These are phyloP conservation scores for Ammodytes marinus DNA, from an alignment of 2,113 vertebrate species.

Conservation along the genomic window DNA sequence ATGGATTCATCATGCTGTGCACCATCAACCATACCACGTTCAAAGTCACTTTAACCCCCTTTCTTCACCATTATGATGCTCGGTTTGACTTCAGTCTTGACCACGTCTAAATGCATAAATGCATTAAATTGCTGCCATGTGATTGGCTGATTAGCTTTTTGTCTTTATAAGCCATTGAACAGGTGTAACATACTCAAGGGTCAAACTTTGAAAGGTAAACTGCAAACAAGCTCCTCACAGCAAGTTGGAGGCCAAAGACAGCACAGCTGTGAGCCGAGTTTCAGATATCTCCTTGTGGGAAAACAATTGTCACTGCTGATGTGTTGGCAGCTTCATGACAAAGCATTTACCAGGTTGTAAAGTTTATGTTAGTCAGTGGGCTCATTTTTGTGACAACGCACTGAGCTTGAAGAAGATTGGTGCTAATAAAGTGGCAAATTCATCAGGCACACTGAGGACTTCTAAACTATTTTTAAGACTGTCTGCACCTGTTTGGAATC, in stretches of 20 bases:
- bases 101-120: too few species aligned
- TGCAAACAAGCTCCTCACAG: not conserved
- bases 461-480: not conserved
- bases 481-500: constrained; percentile 38
- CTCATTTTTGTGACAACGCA: constrained; percentile 6
- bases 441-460: not conserved
- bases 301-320: not conserved
- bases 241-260: constrained; percentile 3
- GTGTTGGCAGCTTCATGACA: constrained; percentile 7
- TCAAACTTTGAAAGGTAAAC: constrained; percentile 18
- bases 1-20: too few species aligned
- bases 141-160: too few species aligned
- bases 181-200: not conserved
- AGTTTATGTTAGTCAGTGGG: not conserved
- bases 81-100: too few species aligned
- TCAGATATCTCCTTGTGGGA: not conserved
- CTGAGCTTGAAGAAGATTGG: not conserved
- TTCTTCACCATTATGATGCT: too few species aligned
- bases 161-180: too few species aligned
- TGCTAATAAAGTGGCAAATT: constrained; percentile 6
- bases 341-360: not conserved
- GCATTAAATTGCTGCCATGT: too few species aligned
- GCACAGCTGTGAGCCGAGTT: not conserved
- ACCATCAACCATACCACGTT: too few species aligned
- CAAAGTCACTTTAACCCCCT: too few species aligned